Conservation (phyloP, 2,797 vertebrate species). For the Microctenopoma lineatum region DNA sequence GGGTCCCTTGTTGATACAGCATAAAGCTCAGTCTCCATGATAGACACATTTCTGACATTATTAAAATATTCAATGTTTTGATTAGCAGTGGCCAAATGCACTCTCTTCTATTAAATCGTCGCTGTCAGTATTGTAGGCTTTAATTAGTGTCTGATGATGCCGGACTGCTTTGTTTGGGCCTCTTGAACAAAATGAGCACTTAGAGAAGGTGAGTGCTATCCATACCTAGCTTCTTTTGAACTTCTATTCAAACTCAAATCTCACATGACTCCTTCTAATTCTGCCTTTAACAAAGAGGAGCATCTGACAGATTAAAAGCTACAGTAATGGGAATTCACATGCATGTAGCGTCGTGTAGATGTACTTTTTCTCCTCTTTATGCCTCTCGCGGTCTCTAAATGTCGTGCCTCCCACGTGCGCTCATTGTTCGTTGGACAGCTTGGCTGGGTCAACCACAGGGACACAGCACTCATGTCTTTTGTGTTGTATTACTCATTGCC, state of each 20-base stretch:
- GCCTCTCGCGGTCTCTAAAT: slow-evolving; percentile 43
- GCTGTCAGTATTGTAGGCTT: slow-evolving; percentile 41
- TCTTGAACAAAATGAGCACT: slow-evolving; percentile 61
- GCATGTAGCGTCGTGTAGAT: slow-evolving; percentile 20
- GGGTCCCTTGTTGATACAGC: slow-evolving; percentile 22
- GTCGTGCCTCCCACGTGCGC: slow-evolving; percentile 10
- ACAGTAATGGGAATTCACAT: slow-evolving; percentile 25
- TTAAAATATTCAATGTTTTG: slow-evolving; percentile 49
- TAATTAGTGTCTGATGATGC: slow-evolving; percentile 68
- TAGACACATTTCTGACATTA: slow-evolving; percentile 35
- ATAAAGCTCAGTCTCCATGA: slow-evolving; percentile 23
- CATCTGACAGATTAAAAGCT: slow-evolving; percentile 53
- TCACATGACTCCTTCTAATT: slow-evolving; percentile 29
- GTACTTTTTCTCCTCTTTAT: slow-evolving; percentile 30
- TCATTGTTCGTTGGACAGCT: slow-evolving; percentile 46
- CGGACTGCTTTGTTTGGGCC: slow-evolving; percentile 61
- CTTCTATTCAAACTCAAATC: slow-evolving; percentile 43
- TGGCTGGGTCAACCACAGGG: slow-evolving; percentile 45
- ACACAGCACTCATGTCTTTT: slow-evolving; percentile 53
- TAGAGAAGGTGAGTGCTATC: slow-evolving; percentile 46
- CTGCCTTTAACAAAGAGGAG: slow-evolving; percentile 37
- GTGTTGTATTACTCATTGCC: slow-evolving; percentile 54
- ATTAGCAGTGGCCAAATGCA: slow-evolving; percentile 38
- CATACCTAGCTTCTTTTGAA: slow-evolving; percentile 31
- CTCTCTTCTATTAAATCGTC: slow-evolving; percentile 56